Percentiles rank a stretch among this genome's conserved stretches.
Conservation (phyloP, 2,113 vertebrate genomes). For the Semnornis frantzii region DNA sequence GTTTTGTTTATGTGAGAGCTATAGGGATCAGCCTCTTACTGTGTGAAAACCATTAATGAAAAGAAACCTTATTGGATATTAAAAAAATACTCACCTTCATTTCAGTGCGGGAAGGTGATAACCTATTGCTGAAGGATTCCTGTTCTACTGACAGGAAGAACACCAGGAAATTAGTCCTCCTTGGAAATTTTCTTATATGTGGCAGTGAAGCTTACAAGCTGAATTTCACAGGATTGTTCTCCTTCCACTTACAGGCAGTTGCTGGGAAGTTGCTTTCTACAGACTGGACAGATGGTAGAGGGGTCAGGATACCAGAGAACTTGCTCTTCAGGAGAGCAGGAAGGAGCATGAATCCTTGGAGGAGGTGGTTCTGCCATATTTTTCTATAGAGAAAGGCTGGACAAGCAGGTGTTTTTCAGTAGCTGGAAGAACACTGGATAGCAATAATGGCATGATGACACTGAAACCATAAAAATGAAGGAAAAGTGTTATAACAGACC, state of each 20-base stretch:
- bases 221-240: conserved; percentile 11
- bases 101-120: not conserved
- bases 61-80: not conserved
- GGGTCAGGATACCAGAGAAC: not conserved
- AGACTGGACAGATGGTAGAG: not conserved
- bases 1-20: not conserved
- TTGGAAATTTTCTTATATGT: conserved; percentile 24
- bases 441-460: not conserved
- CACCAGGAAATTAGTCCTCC: not conserved
- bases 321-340: not conserved
- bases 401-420: not conserved
- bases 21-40: not conserved
- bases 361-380: not conserved
- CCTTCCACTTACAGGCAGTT: not conserved
- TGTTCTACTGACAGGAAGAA: not conserved
- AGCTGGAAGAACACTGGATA: not conserved
- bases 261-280: not conserved
- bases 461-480: not conserved
- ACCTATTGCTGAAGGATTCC: not conserved
- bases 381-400: not conserved
- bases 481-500: not conserved
- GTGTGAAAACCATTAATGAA: not conserved
- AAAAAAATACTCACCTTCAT: not conserved
- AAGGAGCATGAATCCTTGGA: not conserved
- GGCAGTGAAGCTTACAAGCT: not conserved